Conservation (phyloP, 2,113 vertebrate genomes). For the Labrus mixtus region DNA sequence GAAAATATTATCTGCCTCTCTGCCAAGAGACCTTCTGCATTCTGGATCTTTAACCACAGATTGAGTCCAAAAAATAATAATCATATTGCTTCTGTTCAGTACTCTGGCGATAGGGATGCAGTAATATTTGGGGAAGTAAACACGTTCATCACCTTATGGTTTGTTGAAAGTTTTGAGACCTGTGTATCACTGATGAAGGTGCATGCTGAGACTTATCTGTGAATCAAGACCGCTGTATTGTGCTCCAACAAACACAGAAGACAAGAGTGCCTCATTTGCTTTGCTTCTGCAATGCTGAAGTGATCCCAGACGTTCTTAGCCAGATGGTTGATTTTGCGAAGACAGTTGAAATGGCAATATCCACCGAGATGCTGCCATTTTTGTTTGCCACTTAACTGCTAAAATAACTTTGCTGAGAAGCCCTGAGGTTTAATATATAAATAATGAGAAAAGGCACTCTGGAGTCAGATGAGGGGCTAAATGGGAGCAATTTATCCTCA, state of each 20-base stretch:
- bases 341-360: slow-evolving; percentile 1
- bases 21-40: too few species aligned
- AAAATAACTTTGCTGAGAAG: not conserved
- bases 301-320: slow-evolving; percentile 7
- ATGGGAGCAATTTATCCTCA: not conserved
- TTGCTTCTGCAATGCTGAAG: slow-evolving; percentile 7
- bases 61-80: too few species aligned
- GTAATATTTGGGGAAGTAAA: not conserved
- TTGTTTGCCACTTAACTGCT: not conserved
- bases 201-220: not conserved
- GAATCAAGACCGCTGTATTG: not conserved
- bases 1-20: too few species aligned
- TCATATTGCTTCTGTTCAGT: not conserved
- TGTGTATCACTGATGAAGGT: not conserved
- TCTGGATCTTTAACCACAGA: too few species aligned
- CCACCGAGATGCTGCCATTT: slow-evolving; percentile 6
- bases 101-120: not conserved
- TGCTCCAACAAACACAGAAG: slow-evolving; percentile 9
- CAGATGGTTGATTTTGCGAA: slow-evolving; percentile 29
- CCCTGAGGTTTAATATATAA: slow-evolving; percentile 7
- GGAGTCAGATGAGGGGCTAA: not conserved
- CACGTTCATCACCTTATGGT: not conserved
- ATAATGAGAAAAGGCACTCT: not conserved
- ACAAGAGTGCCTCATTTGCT: not conserved
- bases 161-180: not conserved